Conservation (phyloP, 2,797 vertebrate genomes). For the Siniperca undulata region DNA sequence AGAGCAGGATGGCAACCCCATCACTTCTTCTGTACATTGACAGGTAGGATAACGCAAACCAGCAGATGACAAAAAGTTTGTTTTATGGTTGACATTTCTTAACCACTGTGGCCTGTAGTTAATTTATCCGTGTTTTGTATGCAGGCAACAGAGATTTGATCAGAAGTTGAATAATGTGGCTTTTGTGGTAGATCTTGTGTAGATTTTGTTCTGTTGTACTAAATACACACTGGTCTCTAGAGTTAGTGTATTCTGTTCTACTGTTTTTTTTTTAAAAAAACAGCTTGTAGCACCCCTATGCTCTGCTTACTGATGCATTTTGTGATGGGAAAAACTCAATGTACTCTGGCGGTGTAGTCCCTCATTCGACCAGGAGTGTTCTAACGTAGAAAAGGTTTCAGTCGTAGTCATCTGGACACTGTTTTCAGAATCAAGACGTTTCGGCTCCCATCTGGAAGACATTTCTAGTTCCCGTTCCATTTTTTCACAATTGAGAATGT, state of each 20-base stretch:
- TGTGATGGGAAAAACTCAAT: neutral
- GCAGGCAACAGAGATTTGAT: neutral
- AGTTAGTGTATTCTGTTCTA: neutral
- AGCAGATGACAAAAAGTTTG: neutral
- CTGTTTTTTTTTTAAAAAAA: neutral
- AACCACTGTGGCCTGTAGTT: neutral
- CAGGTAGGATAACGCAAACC: conserved; percentile 64
- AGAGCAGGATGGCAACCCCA: conserved; percentile 71
- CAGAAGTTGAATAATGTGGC: neutral
- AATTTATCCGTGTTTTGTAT: neutral
- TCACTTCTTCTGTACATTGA: conserved; percentile 78
- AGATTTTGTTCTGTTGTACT: neutral
- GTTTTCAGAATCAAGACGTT: too few species aligned
- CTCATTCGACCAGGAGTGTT: too few species aligned
- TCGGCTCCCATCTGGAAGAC: too few species aligned
- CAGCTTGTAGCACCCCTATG: neutral
- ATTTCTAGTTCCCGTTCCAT: too few species aligned
- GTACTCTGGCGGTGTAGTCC: neutral
- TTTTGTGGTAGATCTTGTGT: neutral
- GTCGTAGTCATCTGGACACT: too few species aligned
- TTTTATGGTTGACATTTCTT: neutral
- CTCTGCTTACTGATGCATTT: conserved; percentile 12
- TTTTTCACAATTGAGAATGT: too few species aligned
- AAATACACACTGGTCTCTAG: neutral
- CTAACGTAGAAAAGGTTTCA: too few species aligned